Conservation (phyloP, 2,113 vertebrate species). For the Paraplagusia blochii region DNA sequence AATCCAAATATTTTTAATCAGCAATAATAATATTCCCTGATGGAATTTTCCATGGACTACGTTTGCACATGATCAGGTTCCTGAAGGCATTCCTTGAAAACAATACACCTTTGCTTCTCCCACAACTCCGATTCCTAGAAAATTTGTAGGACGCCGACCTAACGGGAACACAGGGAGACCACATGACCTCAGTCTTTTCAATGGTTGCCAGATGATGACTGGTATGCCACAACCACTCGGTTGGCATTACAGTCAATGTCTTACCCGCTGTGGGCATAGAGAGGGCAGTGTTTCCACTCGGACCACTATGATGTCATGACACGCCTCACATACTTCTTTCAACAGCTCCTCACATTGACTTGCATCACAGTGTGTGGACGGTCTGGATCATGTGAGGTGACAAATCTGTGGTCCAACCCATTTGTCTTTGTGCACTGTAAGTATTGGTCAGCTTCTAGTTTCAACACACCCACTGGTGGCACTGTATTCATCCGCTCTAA, state of each 20-base stretch:
- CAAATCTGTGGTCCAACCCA: background rate
- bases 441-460: no score
- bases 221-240: conserved; percentile 18
- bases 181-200: conserved; percentile 34
- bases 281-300: conserved; percentile 24
- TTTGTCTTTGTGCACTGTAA: no score
- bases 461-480: no score
- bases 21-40: conserved; percentile 14
- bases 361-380: background rate
- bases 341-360: conserved; percentile 1
- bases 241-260: conserved; percentile 9
- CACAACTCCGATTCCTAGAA: conserved; percentile 16
- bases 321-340: background rate
- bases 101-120: conserved; percentile 2
- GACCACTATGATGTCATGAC: conserved; percentile 17
- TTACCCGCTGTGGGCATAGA: background rate
- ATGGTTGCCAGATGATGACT: conserved; percentile 11
- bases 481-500: no score
- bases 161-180: conserved; percentile 22
- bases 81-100: conserved; percentile 16
- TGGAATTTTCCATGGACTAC: conserved; percentile 13
- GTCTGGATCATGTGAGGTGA: conserved; percentile 19
- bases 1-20: background rate
- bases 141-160: conserved; percentile 13
- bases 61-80: conserved; percentile 15